Evolutionary conservation across 2,888 invertebrate genomes (phyloP), one percentile per base, ranked within the genome.

Genomic region (Hesperia comma): DNA sequence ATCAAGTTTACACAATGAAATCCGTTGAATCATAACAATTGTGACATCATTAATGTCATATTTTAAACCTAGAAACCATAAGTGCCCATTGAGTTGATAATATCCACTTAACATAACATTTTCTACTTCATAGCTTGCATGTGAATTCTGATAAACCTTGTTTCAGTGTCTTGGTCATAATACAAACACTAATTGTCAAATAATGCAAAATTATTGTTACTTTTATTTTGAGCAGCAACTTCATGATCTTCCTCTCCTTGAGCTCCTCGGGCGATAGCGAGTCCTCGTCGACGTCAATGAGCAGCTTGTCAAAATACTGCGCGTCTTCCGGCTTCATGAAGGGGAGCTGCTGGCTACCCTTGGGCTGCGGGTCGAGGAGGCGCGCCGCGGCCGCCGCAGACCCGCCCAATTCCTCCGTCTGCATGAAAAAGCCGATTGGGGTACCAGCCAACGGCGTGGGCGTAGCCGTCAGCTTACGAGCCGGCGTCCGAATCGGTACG

Each of bases 291-390:
- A 99, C 99, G 83, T 99, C 99, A 63, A 98, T 96, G 74, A 99
- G 94, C 72, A 99, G 93, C 90, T 99, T 99, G 89, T 99, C 99
- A 90, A 99, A 99, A 92, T 99, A 99, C 92, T 99, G 99, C 55
- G 99, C 99, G 92, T 99, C 99, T 89, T 99, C 99, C 0, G 99
- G 99, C 87, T 99, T 99, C 96, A 99, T 97, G 85, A 99, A 98
- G 15, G 99, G 99, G 76, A 99, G 94, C 92, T 99, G 99, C 83
- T 91, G 91, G 78, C 94, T 94, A 0, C 97, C 97, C 87, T 99
- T 99, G 0, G 99, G 99, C 92, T 99, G 99, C 83, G 98, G 98
- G 86, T 99, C 99, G 79, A 98, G 95, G 72, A 95, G 93, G 60
- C 93, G 86, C 85, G 97, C 97, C 80, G 98, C 98, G 0, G 96